Percentiles rank a stretch among this genome's conserved stretches.
phyloP scores from a whole-genome alignment of 2,888 invertebrate genomes.

The Tortrix viridana region DNA sequence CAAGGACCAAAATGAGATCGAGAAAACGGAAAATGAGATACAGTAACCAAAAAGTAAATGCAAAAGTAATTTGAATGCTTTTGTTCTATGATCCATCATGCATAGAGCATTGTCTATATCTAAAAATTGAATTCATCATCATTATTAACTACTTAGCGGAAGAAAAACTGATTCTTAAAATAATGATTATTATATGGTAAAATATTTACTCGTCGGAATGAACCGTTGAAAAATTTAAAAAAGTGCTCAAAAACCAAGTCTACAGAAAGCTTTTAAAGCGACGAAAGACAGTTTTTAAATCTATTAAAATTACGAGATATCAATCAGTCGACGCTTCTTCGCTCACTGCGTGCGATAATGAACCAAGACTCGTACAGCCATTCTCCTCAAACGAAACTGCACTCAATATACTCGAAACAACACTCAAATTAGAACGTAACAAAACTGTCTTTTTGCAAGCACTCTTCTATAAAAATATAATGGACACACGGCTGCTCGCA shows the following conservation, averaged over 20 bases:
- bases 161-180: background rate
- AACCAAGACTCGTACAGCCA: slow-evolving; percentile 52
- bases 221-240: no score
- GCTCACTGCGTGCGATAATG: slow-evolving; percentile 71
- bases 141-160: background rate
- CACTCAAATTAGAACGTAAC: slow-evolving; percentile 41
- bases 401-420: slow-evolving; percentile 40
- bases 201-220: no score
- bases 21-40: background rate
- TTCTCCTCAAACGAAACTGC: slow-evolving; percentile 43
- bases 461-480: slow-evolving; percentile 82
- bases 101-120: slow-evolving; percentile 2
- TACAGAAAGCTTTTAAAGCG: background rate
- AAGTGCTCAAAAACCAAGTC: no score
- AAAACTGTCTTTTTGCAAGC: slow-evolving; percentile 66
- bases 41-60: background rate
- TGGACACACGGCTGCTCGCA: slow-evolving; percentile 67
- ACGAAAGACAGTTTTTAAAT: slow-evolving; percentile 17
- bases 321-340: slow-evolving; percentile 58
- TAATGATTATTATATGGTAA: no score
- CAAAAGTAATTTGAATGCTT: background rate
- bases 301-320: slow-evolving; percentile 28
- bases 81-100: slow-evolving; percentile 13
- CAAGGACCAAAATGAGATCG: no score
- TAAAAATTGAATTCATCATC: slow-evolving; percentile 5